These are phyloP conservation scores for Pyrgilauda ruficollis DNA, from an alignment of 2,113 vertebrate species.

Conservation along the genomic window DNA sequence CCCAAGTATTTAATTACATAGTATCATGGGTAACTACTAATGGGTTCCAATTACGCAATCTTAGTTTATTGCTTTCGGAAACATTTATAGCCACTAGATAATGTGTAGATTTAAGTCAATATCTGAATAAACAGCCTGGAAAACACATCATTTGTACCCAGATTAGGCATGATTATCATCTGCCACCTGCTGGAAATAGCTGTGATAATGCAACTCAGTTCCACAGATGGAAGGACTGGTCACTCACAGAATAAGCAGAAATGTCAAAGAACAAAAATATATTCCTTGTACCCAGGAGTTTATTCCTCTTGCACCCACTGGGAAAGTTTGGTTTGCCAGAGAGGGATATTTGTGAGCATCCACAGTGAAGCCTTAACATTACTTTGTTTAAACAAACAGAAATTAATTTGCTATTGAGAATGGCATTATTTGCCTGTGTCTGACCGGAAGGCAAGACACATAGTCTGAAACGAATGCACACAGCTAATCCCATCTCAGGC, in stretches of 20 bases:
- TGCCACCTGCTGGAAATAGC: slow-evolving; percentile 63
- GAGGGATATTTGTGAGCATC: not conserved
- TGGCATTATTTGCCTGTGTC: not conserved
- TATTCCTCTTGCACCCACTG: not conserved
- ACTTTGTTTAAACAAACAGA: not conserved
- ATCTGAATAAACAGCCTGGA: not conserved
- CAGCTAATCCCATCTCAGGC: not conserved
- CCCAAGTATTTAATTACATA: slow-evolving; percentile 31
- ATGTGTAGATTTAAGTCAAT: slow-evolving; percentile 21
- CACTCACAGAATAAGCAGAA: not conserved
- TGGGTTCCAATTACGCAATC: not conserved
- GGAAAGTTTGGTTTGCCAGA: not conserved
- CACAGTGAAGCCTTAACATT: not conserved
- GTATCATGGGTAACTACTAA: not conserved
- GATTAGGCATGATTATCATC: slow-evolving; percentile 18
- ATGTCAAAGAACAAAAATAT: not conserved
- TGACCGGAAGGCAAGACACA: not conserved
- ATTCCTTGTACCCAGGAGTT: not conserved
- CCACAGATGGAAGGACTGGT: not conserved
- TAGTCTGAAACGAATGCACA: not conserved
- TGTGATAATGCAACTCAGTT: not conserved
- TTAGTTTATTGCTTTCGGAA: slow-evolving; percentile 22
- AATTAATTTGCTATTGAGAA: not conserved
- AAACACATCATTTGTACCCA: slow-evolving; percentile 25
- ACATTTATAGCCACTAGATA: not conserved